Base-by-base conservation (phyloP, 2,797 vertebrate species). In the Oreonectes daqikongensis region DNA sequence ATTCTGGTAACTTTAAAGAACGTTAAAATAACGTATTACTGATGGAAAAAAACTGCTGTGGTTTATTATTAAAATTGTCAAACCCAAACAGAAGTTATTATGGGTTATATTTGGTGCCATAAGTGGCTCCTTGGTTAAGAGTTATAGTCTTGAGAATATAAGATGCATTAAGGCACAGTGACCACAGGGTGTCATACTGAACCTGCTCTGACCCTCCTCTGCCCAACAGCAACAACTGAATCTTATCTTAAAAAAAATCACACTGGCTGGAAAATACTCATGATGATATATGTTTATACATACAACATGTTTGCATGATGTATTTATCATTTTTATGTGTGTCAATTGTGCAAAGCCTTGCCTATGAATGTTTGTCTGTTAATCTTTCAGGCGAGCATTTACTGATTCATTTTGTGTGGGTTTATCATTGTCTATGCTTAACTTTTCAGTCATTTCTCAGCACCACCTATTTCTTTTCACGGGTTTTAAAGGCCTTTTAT, bases 101-200 rank as follows among this genome's bases (percentile, higher is more conserved):
- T 57, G 38, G 10, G 5, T 22, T 4, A 67, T 30, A 32, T 44
- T 22, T 22, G n/a, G 30, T 35, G 1, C n/a, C n/a, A n/a, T 17
- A 20, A 35, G 18, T 12, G 18, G 9, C 30, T 2, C 18, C 17
- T n/a, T 35, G 9, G 18, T 61, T 11, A 4, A 20, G 32, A 61
- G 32, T n/a, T 5, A 10, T 38, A 57, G 24, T 57, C 44, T 44
- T 28, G 8, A 71, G 74, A 30, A 79, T 18, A n/a, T 20, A 38
- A 75, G 42, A 14, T 90, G 92, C 82, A 89, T 80, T 90, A 66
- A 64, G 17, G 50, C 59, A 22, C 61, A 12, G 72, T 82, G 69
- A 15, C 91, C 91, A 91, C 89, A 85, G 2, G 88, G 84, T 84
- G 89, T 87, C 89, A 77, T 82, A 72, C 76, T 87, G n/a, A 65